A percentile compares a stretch with the other conserved stretches of the same genome.
Evolutionary conservation across 64 coral and sea anemone species (phyloP).

Genomic region (Actinia equina): DNA sequence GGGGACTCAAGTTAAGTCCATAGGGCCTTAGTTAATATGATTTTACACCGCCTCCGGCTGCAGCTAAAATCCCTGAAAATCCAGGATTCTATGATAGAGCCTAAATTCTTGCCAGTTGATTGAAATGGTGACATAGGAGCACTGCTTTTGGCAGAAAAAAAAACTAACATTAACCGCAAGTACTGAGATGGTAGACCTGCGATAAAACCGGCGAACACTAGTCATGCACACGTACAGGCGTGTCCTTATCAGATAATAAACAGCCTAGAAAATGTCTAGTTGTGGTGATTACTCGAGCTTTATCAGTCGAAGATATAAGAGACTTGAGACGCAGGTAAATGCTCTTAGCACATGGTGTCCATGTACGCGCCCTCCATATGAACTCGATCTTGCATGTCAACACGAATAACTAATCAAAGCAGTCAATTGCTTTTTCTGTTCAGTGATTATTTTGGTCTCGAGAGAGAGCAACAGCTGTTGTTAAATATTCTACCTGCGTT

Average conservation of each 20-base stretch:
- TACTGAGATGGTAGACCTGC: background rate
- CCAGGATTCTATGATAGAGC: too few species aligned
- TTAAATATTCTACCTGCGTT: too few species aligned
- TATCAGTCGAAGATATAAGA: background rate
- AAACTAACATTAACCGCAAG: background rate
- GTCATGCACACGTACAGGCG: background rate
- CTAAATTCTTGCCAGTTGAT: too few species aligned
- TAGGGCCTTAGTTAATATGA: background rate
- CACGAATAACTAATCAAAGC: background rate
- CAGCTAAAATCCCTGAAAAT: too few species aligned
- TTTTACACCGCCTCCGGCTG: too few species aligned
- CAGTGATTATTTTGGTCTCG: background rate
- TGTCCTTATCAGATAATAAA: background rate
- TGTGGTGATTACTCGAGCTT: conserved; percentile 5
- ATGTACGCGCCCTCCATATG: background rate
- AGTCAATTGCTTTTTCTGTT: background rate
- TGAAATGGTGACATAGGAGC: too few species aligned
- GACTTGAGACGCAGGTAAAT: background rate
- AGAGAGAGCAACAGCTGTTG: too few species aligned
- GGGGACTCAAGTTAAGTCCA: background rate
- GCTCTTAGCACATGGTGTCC: background rate
- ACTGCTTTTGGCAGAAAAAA: background rate
- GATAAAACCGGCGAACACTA: background rate
- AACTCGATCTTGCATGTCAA: background rate
- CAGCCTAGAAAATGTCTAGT: background rate